Evolutionary conservation across 2,113 vertebrate species (phyloP).

Genomic region (Dipodomys stephensi): DNA sequence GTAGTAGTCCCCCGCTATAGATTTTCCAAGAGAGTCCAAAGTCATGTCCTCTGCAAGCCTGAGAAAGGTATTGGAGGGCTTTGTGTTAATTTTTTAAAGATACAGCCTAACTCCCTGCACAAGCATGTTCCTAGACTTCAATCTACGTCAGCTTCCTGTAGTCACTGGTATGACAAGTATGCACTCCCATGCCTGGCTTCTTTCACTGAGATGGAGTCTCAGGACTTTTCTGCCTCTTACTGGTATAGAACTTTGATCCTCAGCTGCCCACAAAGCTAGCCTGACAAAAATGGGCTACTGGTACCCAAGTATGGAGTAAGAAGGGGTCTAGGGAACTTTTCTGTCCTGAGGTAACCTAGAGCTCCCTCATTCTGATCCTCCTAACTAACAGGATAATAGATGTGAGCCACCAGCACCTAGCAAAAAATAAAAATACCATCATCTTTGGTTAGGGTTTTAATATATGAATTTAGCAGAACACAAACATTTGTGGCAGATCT

Average conservation of each 20-base stretch:
- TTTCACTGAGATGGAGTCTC: too few relatives aligned
- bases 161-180: too few relatives aligned
- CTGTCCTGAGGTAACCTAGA: not conserved
- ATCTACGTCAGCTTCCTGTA: too few relatives aligned
- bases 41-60: slow-evolving; percentile 98
- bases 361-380: too few relatives aligned
- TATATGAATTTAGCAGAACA: not conserved
- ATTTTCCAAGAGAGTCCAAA: slow-evolving; percentile 99
- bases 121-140: too few relatives aligned
- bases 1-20: slow-evolving; percentile 98
- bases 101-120: too few relatives aligned
- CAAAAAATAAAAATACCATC: not conserved
- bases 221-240: too few relatives aligned
- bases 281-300: too few relatives aligned
- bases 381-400: not conserved
- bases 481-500: not conserved
- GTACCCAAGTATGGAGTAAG: not conserved
- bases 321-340: not conserved
- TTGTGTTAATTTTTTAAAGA: too few relatives aligned
- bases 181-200: too few relatives aligned
- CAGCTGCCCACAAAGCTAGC: too few relatives aligned
- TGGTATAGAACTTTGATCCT: too few relatives aligned
- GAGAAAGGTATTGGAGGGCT: slow-evolving; percentile 23
- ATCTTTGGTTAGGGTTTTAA: not conserved
- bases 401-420: not conserved